Evolutionary conservation across 2,797 vertebrate species (phyloP).

Genomic region (Coregonus ussuriensis): DNA sequence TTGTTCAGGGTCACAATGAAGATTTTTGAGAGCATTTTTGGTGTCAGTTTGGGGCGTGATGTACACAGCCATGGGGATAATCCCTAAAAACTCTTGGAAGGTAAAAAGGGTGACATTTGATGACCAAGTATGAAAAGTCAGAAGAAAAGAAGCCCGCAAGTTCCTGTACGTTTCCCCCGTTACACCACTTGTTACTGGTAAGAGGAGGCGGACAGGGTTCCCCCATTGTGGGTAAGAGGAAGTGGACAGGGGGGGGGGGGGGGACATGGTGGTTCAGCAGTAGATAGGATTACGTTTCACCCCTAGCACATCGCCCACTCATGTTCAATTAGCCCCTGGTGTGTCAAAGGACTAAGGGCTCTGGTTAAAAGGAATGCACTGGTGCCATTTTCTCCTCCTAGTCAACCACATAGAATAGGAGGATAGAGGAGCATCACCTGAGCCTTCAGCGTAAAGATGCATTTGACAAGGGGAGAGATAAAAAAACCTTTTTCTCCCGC

Average conservation of each 20-base stretch:
- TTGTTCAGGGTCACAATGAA: too few relatives aligned
- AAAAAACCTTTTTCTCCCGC: conserved; percentile 21
- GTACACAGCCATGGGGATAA: conserved; percentile 6
- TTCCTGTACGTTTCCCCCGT: too few relatives aligned
- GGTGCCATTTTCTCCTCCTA: conserved; percentile 31
- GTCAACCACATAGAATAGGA: conserved; percentile 32
- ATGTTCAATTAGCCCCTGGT: conserved; percentile 74
- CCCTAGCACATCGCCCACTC: conserved; percentile 68
- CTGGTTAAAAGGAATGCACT: conserved; percentile 12
- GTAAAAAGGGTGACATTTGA: too few relatives aligned
- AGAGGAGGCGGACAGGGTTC: too few relatives aligned
- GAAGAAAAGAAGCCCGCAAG: too few relatives aligned
- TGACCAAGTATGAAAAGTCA: too few relatives aligned
- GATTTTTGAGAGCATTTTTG: too few relatives aligned
- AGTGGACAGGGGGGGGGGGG: too few relatives aligned
- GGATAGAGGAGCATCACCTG: conserved; percentile 7
- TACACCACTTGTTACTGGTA: too few relatives aligned
- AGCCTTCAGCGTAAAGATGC: conserved; percentile 30
- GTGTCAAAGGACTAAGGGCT: conserved; percentile 64
- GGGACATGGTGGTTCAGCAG: conserved; percentile 9
- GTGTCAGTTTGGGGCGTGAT: conserved; percentile 25
- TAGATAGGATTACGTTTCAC: conserved; percentile 72
- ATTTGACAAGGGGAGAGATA: conserved; percentile 19
- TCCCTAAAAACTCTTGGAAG: too few relatives aligned
- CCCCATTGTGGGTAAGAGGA: too few relatives aligned